Conservation (phyloP, 2,888 invertebrate species). For the Lamellibrachia columna region DNA sequence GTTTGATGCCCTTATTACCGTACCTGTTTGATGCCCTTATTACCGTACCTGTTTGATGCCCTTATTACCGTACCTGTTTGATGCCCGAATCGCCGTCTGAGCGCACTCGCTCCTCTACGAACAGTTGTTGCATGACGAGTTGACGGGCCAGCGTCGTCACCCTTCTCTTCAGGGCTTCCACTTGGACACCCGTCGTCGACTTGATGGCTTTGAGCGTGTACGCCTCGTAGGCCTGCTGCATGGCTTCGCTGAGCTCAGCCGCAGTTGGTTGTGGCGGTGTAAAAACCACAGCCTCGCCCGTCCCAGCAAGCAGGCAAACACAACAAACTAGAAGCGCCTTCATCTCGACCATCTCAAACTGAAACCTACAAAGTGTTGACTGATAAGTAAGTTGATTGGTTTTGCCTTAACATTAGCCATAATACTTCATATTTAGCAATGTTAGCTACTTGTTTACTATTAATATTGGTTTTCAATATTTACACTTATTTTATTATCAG, state of each 20-base stretch:
- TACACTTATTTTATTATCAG: too few species aligned
- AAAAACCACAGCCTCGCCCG: background rate
- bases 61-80: slow-evolving; percentile 24
- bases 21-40: too few species aligned
- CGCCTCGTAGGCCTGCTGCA: background rate
- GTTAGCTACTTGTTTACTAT: too few species aligned
- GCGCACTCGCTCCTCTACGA: slow-evolving; percentile 31
- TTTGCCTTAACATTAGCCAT: background rate
- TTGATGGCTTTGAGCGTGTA: background rate
- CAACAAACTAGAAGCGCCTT: background rate
- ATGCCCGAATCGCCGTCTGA: slow-evolving; percentile 38
- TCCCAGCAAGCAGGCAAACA: background rate
- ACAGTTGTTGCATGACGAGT: slow-evolving; percentile 32
- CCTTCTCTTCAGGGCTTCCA: background rate
- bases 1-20: too few species aligned
- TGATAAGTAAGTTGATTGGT: background rate
- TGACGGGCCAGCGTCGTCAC: slow-evolving; percentile 22
- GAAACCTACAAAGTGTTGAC: background rate
- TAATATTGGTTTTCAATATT: too few species aligned
- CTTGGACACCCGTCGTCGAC: background rate
- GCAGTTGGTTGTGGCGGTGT: background rate
- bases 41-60: background rate
- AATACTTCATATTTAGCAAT: background rate
- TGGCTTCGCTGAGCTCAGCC: background rate
- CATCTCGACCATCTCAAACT: background rate